These are phyloP conservation scores for Caenorhabditis virilis DNA, from an alignment of 2,888 invertebrate species.

Conservation along the genomic window DNA sequence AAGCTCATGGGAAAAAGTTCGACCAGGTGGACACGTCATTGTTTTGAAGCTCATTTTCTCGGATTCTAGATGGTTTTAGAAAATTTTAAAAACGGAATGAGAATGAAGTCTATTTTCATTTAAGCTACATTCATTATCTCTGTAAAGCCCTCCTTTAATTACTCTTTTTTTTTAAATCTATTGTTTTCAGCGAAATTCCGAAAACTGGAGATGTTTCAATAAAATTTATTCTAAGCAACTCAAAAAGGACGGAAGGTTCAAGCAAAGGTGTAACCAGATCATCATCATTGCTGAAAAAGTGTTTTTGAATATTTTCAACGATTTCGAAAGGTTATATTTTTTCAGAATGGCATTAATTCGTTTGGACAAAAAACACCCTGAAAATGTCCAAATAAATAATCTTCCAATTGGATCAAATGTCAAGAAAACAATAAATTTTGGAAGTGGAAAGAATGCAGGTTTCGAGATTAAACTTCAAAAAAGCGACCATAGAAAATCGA, in stretches of 20 bases:
- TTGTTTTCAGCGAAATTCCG: conserved; percentile 24
- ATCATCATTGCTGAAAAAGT: conserved; percentile 23
- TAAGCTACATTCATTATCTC: too few species aligned
- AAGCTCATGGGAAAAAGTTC: too few species aligned
- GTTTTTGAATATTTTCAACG: too few species aligned
- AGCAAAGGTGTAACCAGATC: conserved; percentile 10
- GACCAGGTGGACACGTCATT: too few species aligned
- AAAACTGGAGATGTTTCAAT: conserved; percentile 6
- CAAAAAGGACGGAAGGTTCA: not conserved
- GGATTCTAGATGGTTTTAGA: too few species aligned
- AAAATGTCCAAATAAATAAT: conserved; percentile 15
- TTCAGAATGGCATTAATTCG: too few species aligned
- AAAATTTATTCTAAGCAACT: conserved; percentile 9
- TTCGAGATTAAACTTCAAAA: conserved; percentile 30
- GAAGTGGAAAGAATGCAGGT: conserved; percentile 12
- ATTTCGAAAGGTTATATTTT: too few species aligned
- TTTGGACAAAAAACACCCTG: conserved; percentile 20
- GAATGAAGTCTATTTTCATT: too few species aligned
- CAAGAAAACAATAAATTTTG: conserved; percentile 20
- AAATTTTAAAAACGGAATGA: too few species aligned
- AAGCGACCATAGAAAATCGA: conserved; percentile 19
- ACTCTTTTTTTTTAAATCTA: too few species aligned
- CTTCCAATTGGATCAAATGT: conserved; percentile 16
- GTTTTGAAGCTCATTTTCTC: too few species aligned
- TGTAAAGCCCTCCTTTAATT: too few species aligned